A percentile compares a stretch with the other conserved stretches of the same genome.
These are phyloP conservation scores for Rhynchophorus ferrugineus DNA, from an alignment of 1,140 invertebrate species.

Conservation along the genomic window DNA sequence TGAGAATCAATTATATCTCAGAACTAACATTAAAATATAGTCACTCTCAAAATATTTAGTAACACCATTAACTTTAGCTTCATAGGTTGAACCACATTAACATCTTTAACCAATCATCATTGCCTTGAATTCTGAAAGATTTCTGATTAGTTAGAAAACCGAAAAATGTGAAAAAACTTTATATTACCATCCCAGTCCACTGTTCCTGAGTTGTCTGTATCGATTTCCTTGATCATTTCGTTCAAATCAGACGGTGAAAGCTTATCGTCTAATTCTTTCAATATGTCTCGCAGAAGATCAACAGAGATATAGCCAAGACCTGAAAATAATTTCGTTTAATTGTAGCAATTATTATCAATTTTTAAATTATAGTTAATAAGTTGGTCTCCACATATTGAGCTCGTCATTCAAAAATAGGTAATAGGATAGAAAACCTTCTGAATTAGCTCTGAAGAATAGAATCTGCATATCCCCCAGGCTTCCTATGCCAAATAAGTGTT, in stretches of 20 bases:
- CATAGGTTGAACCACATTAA: background rate
- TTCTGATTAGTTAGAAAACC: no score
- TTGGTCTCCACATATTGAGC: no score
- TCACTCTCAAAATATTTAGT: no score
- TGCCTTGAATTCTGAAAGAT: slow-evolving; percentile 69
- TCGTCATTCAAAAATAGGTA: no score
- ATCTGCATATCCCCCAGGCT: no score
- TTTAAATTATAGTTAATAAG: no score
- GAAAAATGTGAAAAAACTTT: no score
- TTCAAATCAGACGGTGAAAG: slow-evolving; percentile 61
- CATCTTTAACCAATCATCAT: slow-evolving; percentile 60
- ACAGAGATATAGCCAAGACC: slow-evolving; percentile 70
- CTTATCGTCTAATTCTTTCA: slow-evolving; percentile 67
- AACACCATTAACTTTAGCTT: slow-evolving; percentile 9
- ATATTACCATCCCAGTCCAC: slow-evolving; percentile 62
- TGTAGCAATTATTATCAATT: slow-evolving; percentile 1
- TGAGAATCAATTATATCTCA: no score
- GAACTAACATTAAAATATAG: no score
- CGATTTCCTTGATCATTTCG: slow-evolving; percentile 71
- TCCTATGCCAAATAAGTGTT: no score
- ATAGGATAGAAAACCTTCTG: no score
- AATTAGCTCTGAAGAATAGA: no score
- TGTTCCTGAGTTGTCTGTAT: slow-evolving; percentile 60
- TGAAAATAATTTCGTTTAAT: slow-evolving; percentile 28
- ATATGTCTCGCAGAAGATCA: slow-evolving; percentile 64